Evolutionary conservation across 1,140 invertebrate genomes (phyloP).

Genomic region (Wasmannia auropunctata): DNA sequence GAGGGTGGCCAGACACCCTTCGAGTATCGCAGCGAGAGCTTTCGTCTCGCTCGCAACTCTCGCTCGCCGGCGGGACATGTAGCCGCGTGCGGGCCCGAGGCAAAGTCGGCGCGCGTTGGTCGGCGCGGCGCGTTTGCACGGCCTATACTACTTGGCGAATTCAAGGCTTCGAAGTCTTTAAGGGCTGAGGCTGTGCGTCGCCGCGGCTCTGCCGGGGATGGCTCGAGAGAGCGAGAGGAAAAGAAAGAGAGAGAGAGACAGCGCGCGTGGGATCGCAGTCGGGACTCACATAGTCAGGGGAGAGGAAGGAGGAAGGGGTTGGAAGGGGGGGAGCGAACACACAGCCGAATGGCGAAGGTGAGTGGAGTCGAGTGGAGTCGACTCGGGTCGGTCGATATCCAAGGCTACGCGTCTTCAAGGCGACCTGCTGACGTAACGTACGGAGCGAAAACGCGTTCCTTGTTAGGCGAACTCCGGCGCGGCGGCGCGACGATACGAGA

Average conservation of each 20-base stretch:
- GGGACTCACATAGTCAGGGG: conserved; percentile 42
- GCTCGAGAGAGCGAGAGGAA: neutral
- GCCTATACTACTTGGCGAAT: conserved; percentile 30
- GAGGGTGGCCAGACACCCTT: conserved; percentile 7
- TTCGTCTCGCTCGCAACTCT: conserved; percentile 40
- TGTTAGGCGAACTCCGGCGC: no score
- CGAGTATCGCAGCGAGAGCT: conserved; percentile 18
- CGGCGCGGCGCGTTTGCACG: conserved; percentile 37
- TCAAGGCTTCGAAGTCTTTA: conserved; percentile 16
- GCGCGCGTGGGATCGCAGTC: conserved; percentile 40
- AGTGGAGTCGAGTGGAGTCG: conserved; percentile 56
- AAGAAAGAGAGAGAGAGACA: conserved; percentile 9
- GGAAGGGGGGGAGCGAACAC: no score
- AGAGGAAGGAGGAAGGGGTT: no score
- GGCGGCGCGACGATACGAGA: no score
- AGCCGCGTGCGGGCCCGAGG: conserved; percentile 22
- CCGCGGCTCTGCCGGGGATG: neutral
- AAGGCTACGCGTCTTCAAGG: conserved; percentile 72
- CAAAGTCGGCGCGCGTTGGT: neutral
- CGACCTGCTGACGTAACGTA: conserved; percentile 66
- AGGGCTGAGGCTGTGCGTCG: conserved; percentile 22
- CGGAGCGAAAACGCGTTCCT: conserved; percentile 8
- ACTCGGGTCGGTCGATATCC: conserved; percentile 61
- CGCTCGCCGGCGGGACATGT: conserved; percentile 21
- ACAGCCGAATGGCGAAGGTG: conserved; percentile 57